These are phyloP conservation scores for Andrena cerasifolii DNA, from an alignment of 1,140 invertebrate species.

Conservation along the genomic window DNA sequence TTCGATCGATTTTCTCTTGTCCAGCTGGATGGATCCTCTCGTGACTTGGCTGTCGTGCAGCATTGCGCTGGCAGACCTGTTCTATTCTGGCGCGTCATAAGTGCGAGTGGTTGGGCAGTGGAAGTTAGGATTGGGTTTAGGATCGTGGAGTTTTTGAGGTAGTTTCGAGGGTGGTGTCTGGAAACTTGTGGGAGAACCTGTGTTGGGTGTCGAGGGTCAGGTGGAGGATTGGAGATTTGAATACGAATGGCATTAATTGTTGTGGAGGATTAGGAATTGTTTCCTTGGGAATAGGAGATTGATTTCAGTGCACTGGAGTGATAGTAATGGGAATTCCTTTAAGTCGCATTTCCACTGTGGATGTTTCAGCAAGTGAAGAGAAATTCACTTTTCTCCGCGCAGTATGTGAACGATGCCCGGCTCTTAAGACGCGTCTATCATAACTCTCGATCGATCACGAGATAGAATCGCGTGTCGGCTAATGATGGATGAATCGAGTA, in stretches of 20 bases:
- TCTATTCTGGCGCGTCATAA: constrained; percentile 1
- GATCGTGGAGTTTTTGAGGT: too few relatives aligned
- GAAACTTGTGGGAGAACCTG: too few relatives aligned
- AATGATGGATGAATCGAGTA: constrained; percentile 37
- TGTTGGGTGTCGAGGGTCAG: too few relatives aligned
- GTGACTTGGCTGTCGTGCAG: neutral
- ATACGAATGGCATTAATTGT: too few relatives aligned
- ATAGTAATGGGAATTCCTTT: neutral
- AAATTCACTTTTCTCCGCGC: neutral
- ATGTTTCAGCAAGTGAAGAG: too few relatives aligned
- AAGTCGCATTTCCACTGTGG: neutral
- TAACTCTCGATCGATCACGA: constrained; percentile 4
- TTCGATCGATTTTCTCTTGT: neutral
- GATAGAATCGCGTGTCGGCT: constrained; percentile 24
- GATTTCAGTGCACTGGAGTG: too few relatives aligned
- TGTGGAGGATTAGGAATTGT: too few relatives aligned
- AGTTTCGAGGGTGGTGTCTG: too few relatives aligned
- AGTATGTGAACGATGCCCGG: neutral
- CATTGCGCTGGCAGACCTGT: neutral
- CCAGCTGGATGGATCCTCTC: neutral
- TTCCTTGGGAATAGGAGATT: too few relatives aligned
- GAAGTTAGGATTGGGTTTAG: too few relatives aligned
- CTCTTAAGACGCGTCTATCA: neutral
- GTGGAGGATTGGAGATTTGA: too few relatives aligned
- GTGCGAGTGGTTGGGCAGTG: neutral